A percentile compares a stretch with the other conserved stretches of the same genome.
phyloP scores from a whole-genome alignment of 2,797 vertebrate genomes.

The Sus cebifrons region DNA sequence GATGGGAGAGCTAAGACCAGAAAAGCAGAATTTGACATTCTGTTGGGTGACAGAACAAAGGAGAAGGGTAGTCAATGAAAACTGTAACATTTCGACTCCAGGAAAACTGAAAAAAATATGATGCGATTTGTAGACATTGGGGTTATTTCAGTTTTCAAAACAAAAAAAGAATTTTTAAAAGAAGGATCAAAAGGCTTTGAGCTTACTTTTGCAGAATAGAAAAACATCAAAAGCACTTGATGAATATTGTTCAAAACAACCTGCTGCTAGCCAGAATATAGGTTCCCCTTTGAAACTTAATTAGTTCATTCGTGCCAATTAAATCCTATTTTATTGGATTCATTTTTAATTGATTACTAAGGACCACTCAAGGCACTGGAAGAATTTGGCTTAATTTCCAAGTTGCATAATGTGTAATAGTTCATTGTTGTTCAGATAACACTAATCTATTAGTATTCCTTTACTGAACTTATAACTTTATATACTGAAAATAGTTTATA shows the following conservation, averaged over 20 bases:
- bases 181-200: background rate
- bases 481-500: conserved; percentile 36
- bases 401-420: conserved; percentile 69
- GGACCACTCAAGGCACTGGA: conserved; percentile 51
- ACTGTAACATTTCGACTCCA: background rate
- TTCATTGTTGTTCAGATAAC: conserved; percentile 79
- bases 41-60: accelerated
- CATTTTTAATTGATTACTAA: conserved; percentile 80
- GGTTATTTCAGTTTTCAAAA: background rate
- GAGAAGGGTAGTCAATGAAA: background rate
- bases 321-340: conserved; percentile 76
- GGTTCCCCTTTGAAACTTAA: conserved; percentile 63
- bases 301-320: conserved; percentile 65
- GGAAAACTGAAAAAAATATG: background rate
- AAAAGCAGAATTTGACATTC: background rate
- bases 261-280: conserved; percentile 10
- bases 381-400: conserved; percentile 69
- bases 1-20: background rate
- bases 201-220: conserved; percentile 29
- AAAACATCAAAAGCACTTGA: conserved; percentile 24
- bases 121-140: background rate
- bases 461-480: conserved; percentile 69
- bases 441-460: conserved; percentile 60
- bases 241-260: conserved; percentile 25
- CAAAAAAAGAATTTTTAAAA: background rate